Base-by-base conservation (phyloP, 2,113 vertebrate genomes). In the Oryzias celebensis region DNA sequence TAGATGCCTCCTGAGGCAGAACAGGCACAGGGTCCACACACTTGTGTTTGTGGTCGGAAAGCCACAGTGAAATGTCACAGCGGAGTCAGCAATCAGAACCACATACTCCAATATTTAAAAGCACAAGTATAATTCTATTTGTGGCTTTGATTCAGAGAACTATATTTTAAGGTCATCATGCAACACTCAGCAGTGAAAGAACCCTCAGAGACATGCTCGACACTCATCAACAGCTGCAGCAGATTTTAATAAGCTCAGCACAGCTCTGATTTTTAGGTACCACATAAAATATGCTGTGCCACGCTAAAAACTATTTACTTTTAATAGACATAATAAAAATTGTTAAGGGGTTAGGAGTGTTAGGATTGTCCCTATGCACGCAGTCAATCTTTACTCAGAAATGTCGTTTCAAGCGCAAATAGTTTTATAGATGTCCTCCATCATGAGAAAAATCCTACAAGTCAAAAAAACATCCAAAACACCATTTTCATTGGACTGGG, bases 301-400 rank as follows among this genome's bases (percentile, higher is more conserved):
- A 75, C 64, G 59, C 65, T 72, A 70, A 73, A 68, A 70, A 80
- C 72, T 73, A 49, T 72, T 82, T 85, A 85, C 71, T 82, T 84
- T 89, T 89, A 88, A 88, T 77, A 76, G 78, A 48, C 41, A 65
- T 22, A 69, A 43, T 88, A 82, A 85, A 81, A 60, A 41, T 4
- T 12, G 60, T 60, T 22, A 54, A 67, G 50, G 23, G 26, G 69
- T 81, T 44, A 42, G 57, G 59, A 49, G 65, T 71, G 65, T 73
- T 84, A 36, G 47, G 18, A 71, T 76, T 64, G 17, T 20, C 1
- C 8, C n/a, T 20, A 18, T 48, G 68, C 6, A 36, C 2, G 8
- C 7, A 36, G 31, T 36, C 31, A 36, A 8, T 36, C 31, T 36
- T 36, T 36, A 10, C 8, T 8, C 6, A 28, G 26, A 28, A 5